Conservation (phyloP, 2,888 invertebrate genomes). For the Ecliptopera silaceata region DNA sequence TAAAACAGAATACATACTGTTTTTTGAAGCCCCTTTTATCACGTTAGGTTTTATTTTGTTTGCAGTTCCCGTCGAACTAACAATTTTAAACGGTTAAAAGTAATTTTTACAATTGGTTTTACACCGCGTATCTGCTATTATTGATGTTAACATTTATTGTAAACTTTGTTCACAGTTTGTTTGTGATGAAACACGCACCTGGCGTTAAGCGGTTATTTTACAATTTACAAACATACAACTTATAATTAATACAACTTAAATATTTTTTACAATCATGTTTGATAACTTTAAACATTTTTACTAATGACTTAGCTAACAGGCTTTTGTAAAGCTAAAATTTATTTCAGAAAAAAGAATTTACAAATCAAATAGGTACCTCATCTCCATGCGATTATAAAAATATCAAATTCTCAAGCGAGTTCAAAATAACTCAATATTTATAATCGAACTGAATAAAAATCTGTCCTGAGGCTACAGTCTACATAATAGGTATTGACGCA, state of each 20-base stretch:
- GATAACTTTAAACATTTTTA: no score
- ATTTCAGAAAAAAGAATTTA: no score
- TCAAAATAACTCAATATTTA: background rate
- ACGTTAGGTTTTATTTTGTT: constrained; percentile 32
- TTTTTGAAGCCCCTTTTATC: constrained; percentile 31
- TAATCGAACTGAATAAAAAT: constrained; percentile 3
- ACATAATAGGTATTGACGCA: constrained; percentile 39
- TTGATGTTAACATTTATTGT: constrained; percentile 10
- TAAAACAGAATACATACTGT: background rate
- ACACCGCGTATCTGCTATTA: constrained; percentile 6
- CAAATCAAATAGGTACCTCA: no score
- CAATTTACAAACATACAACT: no score
- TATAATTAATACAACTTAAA: no score
- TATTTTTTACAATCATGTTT: no score
- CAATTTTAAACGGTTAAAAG: constrained; percentile 35
- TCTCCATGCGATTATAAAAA: no score
- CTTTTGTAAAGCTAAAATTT: no score
- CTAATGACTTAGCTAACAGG: no score
- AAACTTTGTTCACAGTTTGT: no score
- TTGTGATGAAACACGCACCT: no score
- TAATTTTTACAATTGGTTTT: constrained; percentile 28
- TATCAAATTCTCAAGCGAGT: background rate
- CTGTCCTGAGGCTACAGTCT: constrained; percentile 4
- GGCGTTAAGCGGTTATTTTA: no score
- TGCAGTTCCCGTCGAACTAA: constrained; percentile 28